Evolutionary conservation across 1,140 invertebrate genomes (phyloP).

Genomic region (Neuroterus valhalla): DNA sequence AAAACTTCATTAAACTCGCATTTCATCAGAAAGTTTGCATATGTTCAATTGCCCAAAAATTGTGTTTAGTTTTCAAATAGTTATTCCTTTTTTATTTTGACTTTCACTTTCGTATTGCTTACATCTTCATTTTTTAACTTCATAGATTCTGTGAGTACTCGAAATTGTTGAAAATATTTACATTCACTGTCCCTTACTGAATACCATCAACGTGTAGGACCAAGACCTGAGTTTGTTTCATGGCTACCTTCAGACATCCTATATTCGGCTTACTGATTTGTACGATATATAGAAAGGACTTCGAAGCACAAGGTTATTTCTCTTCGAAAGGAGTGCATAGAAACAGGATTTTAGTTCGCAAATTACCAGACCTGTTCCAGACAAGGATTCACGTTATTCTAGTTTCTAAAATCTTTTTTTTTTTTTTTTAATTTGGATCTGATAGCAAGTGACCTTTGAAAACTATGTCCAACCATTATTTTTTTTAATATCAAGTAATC

Average conservation of each 20-base stretch:
- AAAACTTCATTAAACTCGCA: too few species aligned
- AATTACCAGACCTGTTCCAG: slow-evolving; percentile 15
- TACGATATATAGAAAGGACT: slow-evolving; percentile 20
- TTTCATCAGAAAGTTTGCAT: too few species aligned
- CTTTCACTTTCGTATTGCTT: too few species aligned
- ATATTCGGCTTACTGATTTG: slow-evolving; percentile 2
- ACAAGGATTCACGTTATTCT: not conserved
- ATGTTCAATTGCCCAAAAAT: too few species aligned
- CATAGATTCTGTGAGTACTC: too few species aligned
- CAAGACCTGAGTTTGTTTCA: slow-evolving; percentile 8
- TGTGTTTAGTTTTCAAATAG: too few species aligned
- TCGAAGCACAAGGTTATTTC: slow-evolving; percentile 16
- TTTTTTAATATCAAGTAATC: too few species aligned
- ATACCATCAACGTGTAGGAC: slow-evolving; percentile 5
- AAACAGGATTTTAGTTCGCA: slow-evolving; percentile 11
- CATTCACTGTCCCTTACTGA: not conserved
- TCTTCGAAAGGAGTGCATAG: slow-evolving; percentile 9
- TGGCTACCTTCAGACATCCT: slow-evolving; percentile 15
- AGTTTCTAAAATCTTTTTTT: not conserved
- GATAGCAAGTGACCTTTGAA: too few species aligned
- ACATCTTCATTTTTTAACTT: not conserved
- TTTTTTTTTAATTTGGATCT: not conserved
- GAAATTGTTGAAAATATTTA: too few species aligned
- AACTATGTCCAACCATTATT: too few species aligned
- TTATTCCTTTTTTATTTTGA: too few species aligned